Conservation (phyloP, 2,797 vertebrate genomes). For the Mastacembelus armatus region DNA sequence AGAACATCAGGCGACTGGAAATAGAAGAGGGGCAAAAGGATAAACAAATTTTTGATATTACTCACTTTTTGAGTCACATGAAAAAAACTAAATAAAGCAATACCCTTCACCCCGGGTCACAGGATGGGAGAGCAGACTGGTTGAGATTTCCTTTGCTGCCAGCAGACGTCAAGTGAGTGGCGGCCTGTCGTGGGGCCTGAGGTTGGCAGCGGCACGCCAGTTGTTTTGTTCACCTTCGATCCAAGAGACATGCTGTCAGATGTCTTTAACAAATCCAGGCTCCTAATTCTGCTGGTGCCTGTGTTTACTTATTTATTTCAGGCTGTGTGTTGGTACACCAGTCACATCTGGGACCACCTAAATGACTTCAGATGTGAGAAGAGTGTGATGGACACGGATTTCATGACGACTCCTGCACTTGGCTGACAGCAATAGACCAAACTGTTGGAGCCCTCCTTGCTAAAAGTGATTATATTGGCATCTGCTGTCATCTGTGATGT, state of each 20-base stretch:
- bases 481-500: constrained; percentile 5
- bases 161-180: constrained; percentile 52
- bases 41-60: constrained; percentile 36
- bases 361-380: constrained; percentile 59
- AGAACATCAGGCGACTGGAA: constrained; percentile 61
- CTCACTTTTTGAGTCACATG: constrained; percentile 47
- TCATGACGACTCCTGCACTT: constrained; percentile 46
- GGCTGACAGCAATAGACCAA: constrained; percentile 15
- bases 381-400: constrained; percentile 65
- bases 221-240: constrained; percentile 76
- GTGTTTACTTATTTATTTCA: constrained; percentile 43
- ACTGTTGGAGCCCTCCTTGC: neutral
- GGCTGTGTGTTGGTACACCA: constrained; percentile 55
- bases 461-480: neutral
- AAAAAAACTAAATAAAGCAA: constrained; percentile 35
- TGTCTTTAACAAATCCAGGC: constrained; percentile 65
- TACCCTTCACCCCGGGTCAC: constrained; percentile 46
- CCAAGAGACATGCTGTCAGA: constrained; percentile 65
- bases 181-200: constrained; percentile 53
- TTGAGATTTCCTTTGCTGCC: constrained; percentile 41
- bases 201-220: constrained; percentile 62
- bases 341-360: constrained; percentile 60
- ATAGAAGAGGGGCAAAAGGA: constrained; percentile 34
- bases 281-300: constrained; percentile 57
- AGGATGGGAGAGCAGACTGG: constrained; percentile 53